A percentile compares a stretch with the other conserved stretches of the same genome.
phyloP scores from a whole-genome alignment of 2,113 vertebrate genomes.

The Gallinago media region DNA sequence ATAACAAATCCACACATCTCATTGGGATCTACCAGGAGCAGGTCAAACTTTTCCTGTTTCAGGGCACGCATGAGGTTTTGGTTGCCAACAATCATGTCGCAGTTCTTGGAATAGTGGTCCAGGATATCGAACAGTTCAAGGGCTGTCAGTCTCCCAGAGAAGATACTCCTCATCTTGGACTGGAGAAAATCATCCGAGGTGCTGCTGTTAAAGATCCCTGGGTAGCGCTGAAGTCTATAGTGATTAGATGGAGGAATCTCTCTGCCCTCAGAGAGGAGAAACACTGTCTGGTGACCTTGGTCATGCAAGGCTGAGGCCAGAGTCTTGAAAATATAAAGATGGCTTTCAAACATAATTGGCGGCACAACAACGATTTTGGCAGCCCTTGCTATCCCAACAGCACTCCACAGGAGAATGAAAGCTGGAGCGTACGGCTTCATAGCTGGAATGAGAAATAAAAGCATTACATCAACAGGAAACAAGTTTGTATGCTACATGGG shows the following conservation, averaged over 20 bases:
- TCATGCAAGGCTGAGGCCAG: slow-evolving; percentile 90
- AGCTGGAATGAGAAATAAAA: slow-evolving; percentile 79
- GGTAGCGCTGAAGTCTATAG: slow-evolving; percentile 92
- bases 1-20: slow-evolving; percentile 99
- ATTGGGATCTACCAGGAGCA: slow-evolving; percentile 96
- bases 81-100: slow-evolving; percentile 93
- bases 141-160: slow-evolving; percentile 93
- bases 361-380: slow-evolving; percentile 97
- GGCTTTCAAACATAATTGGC: slow-evolving; percentile 99
- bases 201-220: slow-evolving; percentile 96
- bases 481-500: too few relatives aligned
- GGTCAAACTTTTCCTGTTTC: slow-evolving; percentile 90
- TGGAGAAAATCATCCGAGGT: slow-evolving; percentile 95
- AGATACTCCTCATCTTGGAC: slow-evolving; percentile 96
- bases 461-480: slow-evolving; percentile 33
- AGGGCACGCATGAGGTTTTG: slow-evolving; percentile 83
- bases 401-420: slow-evolving; percentile 81
- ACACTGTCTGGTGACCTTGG: slow-evolving; percentile 91
- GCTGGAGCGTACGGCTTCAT: slow-evolving; percentile 85
- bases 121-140: slow-evolving; percentile 96
- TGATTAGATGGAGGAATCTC: slow-evolving; percentile 88
- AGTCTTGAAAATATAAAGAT: slow-evolving; percentile 99
- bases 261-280: slow-evolving; percentile 94
- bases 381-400: slow-evolving; percentile 80
- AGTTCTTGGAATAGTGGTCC: slow-evolving; percentile 96